phyloP scores from a whole-genome alignment of 2,113 vertebrate genomes.

The Accipiter cooperii region DNA sequence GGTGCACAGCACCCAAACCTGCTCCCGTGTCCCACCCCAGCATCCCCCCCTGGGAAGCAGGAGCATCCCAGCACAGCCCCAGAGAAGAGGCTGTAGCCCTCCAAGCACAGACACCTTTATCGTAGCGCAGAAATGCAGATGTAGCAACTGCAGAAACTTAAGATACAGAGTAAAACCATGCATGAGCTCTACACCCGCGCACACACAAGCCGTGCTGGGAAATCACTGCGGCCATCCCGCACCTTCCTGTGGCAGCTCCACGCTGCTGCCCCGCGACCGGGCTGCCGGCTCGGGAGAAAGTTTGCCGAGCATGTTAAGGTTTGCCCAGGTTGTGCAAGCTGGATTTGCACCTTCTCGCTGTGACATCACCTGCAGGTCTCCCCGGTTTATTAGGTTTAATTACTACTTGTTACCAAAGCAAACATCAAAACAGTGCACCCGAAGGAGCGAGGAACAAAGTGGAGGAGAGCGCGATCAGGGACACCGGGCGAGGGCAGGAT shows the following conservation, averaged over 20 bases:
- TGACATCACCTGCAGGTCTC: neutral
- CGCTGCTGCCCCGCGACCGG: rapidly evolving
- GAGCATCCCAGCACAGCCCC: neutral
- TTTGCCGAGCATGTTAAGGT: neutral
- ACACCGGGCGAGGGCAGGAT: rapidly evolving
- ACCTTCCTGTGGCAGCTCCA: rapidly evolving
- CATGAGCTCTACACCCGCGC: neutral
- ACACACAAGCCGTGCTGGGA: rapidly evolving
- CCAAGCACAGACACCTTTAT: neutral
- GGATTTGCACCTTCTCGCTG: neutral
- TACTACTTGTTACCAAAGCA: neutral
- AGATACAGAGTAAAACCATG: neutral
- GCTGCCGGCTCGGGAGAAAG: neutral
- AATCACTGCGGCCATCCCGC: neutral
- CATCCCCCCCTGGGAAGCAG: rapidly evolving
- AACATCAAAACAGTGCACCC: neutral
- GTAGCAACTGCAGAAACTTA: neutral
- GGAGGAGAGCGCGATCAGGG: rapidly evolving
- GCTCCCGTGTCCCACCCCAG: rapidly evolving
- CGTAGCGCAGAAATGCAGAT: neutral
- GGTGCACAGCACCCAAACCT: neutral
- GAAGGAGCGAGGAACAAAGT: neutral
- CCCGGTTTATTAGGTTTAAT: neutral
- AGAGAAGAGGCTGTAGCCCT: rapidly evolving
- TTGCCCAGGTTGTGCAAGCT: neutral